A percentile compares a stretch with the other conserved stretches of the same genome.
These are phyloP conservation scores for Triplophysa yarkandensis DNA, from an alignment of 2,797 vertebrate genomes.

Conservation along the genomic window DNA sequence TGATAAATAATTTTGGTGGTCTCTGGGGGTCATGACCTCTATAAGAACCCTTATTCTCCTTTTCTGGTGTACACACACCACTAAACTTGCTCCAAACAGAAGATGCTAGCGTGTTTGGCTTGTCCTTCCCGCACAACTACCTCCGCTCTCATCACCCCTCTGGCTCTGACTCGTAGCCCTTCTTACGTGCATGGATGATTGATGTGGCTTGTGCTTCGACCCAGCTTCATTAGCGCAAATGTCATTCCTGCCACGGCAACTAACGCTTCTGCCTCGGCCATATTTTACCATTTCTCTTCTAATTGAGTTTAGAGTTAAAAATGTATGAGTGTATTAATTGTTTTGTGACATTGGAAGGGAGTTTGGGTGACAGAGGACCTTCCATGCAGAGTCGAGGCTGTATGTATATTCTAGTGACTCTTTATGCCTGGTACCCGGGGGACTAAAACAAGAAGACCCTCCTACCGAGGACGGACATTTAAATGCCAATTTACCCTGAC, in stretches of 20 bases:
- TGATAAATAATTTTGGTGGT: too few species aligned
- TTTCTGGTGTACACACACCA: not conserved
- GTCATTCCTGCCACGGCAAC: slow-evolving; percentile 61
- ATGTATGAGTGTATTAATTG: slow-evolving; percentile 69
- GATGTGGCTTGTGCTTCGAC: slow-evolving; percentile 58
- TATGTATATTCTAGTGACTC: slow-evolving; percentile 46
- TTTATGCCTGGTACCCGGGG: slow-evolving; percentile 53
- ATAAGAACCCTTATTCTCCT: not conserved
- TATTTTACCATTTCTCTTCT: slow-evolving; percentile 63
- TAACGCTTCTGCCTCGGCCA: slow-evolving; percentile 54
- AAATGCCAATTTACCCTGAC: slow-evolving; percentile 54
- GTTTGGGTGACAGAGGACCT: slow-evolving; percentile 48
- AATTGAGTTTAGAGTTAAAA: slow-evolving; percentile 68
- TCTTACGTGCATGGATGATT: slow-evolving; percentile 54
- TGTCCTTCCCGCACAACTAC: slow-evolving; percentile 38
- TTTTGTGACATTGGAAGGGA: slow-evolving; percentile 51
- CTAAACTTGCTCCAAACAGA: slow-evolving; percentile 6
- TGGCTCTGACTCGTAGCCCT: slow-evolving; percentile 37
- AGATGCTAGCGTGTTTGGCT: slow-evolving; percentile 34
- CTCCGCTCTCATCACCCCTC: slow-evolving; percentile 30
- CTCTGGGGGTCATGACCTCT: slow-evolving; percentile 26
- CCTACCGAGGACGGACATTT: slow-evolving; percentile 55
- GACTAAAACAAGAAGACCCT: slow-evolving; percentile 56
- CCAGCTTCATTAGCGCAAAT: slow-evolving; percentile 67
- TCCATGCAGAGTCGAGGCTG: slow-evolving; percentile 40